Evolutionary conservation across 2,888 invertebrate genomes (phyloP).

Genomic region (Torymus texanus): DNA sequence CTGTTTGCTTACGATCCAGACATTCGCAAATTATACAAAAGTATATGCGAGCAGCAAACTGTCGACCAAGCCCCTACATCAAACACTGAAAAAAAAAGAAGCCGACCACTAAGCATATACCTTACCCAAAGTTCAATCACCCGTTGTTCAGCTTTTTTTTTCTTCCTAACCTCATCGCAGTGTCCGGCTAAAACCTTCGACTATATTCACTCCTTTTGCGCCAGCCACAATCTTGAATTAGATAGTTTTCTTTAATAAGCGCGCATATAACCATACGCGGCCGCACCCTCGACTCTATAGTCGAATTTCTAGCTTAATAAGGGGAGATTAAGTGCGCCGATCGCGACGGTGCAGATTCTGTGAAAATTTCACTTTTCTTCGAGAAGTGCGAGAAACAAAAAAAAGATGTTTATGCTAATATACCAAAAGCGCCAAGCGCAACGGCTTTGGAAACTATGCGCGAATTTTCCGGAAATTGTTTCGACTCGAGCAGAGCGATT

Average conservation of each 20-base stretch:
- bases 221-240: not conserved
- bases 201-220: not conserved
- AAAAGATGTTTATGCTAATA: conserved; percentile 43
- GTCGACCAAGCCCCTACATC: too few species aligned
- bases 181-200: too few species aligned
- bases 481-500: too few species aligned
- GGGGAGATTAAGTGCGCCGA: conserved; percentile 28
- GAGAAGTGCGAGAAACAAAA: too few species aligned
- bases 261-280: too few species aligned
- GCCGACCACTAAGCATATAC: not conserved
- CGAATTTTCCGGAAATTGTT: too few species aligned
- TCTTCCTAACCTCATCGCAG: too few species aligned
- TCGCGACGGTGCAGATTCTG: conserved; percentile 20
- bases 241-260: conserved; percentile 43
- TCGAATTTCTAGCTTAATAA: conserved; percentile 13
- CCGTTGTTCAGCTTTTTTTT: not conserved
- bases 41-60: too few species aligned
- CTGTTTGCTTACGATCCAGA: too few species aligned
- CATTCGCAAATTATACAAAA: too few species aligned
- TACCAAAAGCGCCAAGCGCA: too few species aligned
- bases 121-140: conserved; percentile 6
- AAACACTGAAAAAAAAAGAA: not conserved
- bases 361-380: conserved; percentile 30
- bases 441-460: not conserved
- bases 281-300: too few species aligned